Percentiles rank a stretch among this genome's conserved stretches.
Conservation (phyloP, 2,113 vertebrate species). For the Chrysemys picta region DNA sequence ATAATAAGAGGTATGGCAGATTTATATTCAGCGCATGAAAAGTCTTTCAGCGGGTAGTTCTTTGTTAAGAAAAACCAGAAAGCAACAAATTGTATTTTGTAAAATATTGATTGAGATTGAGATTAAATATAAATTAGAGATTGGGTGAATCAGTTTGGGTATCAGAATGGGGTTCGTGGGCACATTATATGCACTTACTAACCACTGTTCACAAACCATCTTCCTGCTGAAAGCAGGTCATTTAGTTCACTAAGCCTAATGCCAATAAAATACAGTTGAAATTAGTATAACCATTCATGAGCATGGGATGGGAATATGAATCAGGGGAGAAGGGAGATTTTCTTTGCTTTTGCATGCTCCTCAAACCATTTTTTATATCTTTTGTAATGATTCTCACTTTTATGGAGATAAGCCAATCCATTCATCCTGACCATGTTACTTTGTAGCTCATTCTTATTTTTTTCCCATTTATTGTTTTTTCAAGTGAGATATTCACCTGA, state of each 20-base stretch:
- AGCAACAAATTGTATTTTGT: background rate
- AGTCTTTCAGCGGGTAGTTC: conserved; percentile 14
- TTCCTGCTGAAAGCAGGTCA: background rate
- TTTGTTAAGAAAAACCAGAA: conserved; percentile 43
- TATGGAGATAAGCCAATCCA: background rate
- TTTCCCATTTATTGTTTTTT: background rate
- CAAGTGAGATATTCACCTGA: background rate
- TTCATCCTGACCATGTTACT: background rate
- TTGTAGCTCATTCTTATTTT: background rate
- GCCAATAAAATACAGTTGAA: background rate
- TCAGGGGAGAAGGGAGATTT: background rate
- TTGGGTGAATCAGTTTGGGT: conserved; percentile 4
- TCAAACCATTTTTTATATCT: background rate
- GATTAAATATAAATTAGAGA: background rate
- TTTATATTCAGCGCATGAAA: conserved; percentile 10
- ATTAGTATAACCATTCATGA: background rate
- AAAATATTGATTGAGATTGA: conserved; percentile 18
- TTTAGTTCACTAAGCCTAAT: background rate
- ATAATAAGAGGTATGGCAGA: background rate
- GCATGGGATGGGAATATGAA: background rate
- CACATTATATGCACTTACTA: background rate
- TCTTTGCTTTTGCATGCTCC: background rate
- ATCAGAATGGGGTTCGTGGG: background rate
- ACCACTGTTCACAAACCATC: background rate
- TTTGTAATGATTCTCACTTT: background rate